Base-by-base conservation (phyloP, 2,113 vertebrate species). In the Manacus vitellinus region DNA sequence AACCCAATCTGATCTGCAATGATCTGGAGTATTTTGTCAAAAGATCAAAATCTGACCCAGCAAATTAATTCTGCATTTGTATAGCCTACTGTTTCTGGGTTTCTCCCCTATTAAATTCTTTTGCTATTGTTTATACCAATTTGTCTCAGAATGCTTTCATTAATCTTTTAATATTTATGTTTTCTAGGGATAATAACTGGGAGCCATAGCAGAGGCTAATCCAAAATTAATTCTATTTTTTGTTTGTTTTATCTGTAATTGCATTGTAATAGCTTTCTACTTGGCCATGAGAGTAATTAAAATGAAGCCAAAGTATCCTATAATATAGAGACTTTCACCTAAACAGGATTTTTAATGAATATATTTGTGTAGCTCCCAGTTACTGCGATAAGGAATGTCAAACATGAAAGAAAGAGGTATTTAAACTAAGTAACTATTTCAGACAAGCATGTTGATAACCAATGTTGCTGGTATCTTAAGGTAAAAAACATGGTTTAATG, bases 91-190 rank as follows among this genome's bases (percentile, higher is more conserved):
- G 14, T 75, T 95, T 93, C 59, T 80, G 23, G 3, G 58, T 85
- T 80, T 65, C 43, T 81, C 22, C 24, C 27, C 12, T 27, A 44
- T 19, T 37, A 85, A 89, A 61, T 61, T 90, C 4, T 81, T 94
- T 58, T 91, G 10, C 12, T 89, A 58, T 78, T 91, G 44, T 78
- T 94, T 95, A 88, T 49, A 89, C 79, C 44, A 85, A 74, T 88
- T 95, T 85, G 55, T 86, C 62, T 78, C 71, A 79, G 62, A 94
- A 95, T 79, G 21, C 22, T 82, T 85, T 52, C 54, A 94, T 76
- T 88, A 94, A 79, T 94, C 55, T 35, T 96, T 93, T 63, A 90
- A 78, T 94, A 97, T 90, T 78, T 90, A 87, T 86, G 55, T 88
- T 97, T 92, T 84, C 56, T 72, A 61, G 52, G 49, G 76, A 63